Evolutionary conservation across 2,888 invertebrate species (phyloP).

Genomic region (Parthenolecanium corni): DNA sequence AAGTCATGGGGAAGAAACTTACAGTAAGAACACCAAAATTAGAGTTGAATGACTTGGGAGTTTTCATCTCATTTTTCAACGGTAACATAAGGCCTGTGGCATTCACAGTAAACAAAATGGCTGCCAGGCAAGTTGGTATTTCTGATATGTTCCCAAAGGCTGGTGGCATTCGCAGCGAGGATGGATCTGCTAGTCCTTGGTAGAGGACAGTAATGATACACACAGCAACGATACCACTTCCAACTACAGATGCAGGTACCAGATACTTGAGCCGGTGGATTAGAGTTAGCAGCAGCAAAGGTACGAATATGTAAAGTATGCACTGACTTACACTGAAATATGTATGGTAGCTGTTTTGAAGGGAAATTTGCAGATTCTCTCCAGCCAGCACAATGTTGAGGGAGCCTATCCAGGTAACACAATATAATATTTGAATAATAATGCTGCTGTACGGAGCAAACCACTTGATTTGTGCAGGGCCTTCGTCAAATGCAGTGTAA

Average conservation of each 20-base stretch:
- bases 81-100: conserved; percentile 18
- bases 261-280: conserved; percentile 71
- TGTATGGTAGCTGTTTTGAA: neutral
- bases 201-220: conserved; percentile 76
- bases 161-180: conserved; percentile 49
- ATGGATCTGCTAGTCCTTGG: conserved; percentile 63
- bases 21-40: conserved; percentile 4
- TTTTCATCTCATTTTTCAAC: conserved; percentile 10
- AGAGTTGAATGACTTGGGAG: conserved; percentile 7
- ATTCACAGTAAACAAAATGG: conserved; percentile 15
- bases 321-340: conserved; percentile 11
- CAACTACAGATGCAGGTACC: conserved; percentile 79
- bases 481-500: neutral
- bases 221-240: conserved; percentile 68
- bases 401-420: conserved; percentile 6
- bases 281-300: conserved; percentile 64
- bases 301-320: conserved; percentile 35
- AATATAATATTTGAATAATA: neutral
- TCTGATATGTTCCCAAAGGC: conserved; percentile 39
- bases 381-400: conserved; percentile 9
- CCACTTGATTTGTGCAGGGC: neutral
- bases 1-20: neutral
- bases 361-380: neutral
- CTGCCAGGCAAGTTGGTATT: conserved; percentile 1
- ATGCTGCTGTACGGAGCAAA: neutral